A percentile compares a stretch with the other conserved stretches of the same genome.
These are phyloP conservation scores for Caerostris darwini DNA, from an alignment of 1,140 invertebrate species.

Conservation along the genomic window DNA sequence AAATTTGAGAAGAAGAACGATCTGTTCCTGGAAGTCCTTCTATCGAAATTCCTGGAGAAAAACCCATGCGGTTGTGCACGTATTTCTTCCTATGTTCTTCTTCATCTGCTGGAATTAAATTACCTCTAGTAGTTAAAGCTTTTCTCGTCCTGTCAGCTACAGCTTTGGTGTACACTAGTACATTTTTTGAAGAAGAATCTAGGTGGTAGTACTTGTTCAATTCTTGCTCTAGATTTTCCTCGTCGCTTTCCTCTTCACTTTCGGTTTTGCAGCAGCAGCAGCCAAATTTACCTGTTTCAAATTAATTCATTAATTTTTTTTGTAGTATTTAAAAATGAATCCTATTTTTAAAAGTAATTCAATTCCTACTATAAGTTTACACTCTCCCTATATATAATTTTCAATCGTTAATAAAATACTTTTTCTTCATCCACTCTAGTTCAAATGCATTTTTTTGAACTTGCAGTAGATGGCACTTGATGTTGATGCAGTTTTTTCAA, in stretches of 20 bases:
- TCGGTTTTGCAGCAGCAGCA: background rate
- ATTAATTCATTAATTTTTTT: background rate
- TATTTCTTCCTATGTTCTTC: background rate
- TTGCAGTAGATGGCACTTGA: too few relatives aligned
- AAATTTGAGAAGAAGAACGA: too few relatives aligned
- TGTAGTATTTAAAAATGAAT: too few relatives aligned
- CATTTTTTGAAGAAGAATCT: background rate
- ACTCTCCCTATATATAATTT: too few relatives aligned
- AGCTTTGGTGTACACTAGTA: background rate
- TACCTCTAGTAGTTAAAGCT: background rate
- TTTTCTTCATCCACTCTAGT: too few relatives aligned
- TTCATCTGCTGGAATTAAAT: background rate
- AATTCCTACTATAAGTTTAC: too few relatives aligned
- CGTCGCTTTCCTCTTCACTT: background rate
- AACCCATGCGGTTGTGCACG: background rate
- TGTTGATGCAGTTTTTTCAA: too few relatives aligned
- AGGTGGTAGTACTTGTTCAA: background rate
- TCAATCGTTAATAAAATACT: too few relatives aligned
- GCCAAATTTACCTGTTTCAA: background rate
- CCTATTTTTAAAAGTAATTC: too few relatives aligned
- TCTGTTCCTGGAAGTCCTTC: too few relatives aligned
- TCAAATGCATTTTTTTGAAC: too few relatives aligned
- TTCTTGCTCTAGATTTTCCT: background rate
- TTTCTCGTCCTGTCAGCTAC: background rate
- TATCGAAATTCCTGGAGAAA: background rate